phyloP scores from a whole-genome alignment of 2,113 vertebrate genomes.

The Peromyscus polionotus region DNA sequence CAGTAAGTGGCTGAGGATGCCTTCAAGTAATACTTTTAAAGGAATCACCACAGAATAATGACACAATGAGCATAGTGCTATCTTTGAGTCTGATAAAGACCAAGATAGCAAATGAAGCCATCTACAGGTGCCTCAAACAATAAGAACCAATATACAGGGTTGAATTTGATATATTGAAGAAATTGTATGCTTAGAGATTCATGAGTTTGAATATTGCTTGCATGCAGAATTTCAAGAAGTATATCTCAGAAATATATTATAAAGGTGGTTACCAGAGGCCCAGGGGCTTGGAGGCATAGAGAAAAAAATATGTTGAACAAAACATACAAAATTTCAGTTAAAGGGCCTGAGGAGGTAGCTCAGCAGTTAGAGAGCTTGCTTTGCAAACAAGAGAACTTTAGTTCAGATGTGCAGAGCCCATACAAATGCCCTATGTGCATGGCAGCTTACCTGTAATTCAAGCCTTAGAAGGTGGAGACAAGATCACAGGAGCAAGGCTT shows the following conservation, averaged over 20 bases:
- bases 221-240: neutral
- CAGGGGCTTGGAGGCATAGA: neutral
- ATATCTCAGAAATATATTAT: neutral
- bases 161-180: conserved; percentile 42
- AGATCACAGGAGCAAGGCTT: neutral
- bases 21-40: conserved; percentile 66
- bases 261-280: neutral
- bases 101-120: conserved; percentile 20
- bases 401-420: neutral
- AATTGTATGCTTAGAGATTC: conserved; percentile 17
- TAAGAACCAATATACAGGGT: neutral
- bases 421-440: neutral
- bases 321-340: neutral
- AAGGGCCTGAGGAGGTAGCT: neutral
- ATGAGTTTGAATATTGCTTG: neutral
- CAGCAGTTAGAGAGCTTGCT: neutral
- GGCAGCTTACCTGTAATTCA: no score
- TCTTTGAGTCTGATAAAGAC: conserved; percentile 55
- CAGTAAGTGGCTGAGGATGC: conserved; percentile 57
- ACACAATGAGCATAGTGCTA: conserved; percentile 27
- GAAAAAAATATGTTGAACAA: neutral
- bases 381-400: neutral
- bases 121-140: neutral
- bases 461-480: neutral
- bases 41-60: conserved; percentile 62